Conservation (phyloP, 2,797 vertebrate species). For the Chelon labrosus region DNA sequence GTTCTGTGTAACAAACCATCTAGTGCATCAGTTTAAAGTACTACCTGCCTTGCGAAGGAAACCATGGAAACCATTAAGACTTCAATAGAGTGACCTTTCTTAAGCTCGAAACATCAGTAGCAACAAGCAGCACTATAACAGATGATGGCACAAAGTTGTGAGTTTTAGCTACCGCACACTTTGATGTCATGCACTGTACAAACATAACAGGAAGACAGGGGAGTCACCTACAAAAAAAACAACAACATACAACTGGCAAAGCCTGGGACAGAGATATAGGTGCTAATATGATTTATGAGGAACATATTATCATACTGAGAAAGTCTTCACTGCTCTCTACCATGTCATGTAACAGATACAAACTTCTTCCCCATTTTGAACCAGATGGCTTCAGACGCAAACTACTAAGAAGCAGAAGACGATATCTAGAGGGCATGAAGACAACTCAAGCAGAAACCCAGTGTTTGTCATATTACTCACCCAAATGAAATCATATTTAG, state of each 20-base stretch:
- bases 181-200: background rate
- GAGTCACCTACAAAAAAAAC: background rate
- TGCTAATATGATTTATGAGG: constrained; percentile 1
- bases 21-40: no score
- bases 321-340: constrained; percentile 17
- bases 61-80: background rate
- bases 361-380: constrained; percentile 34
- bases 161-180: background rate
- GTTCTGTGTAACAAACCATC: no score
- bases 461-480: constrained; percentile 62
- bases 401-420: constrained; percentile 22
- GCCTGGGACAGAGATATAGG: background rate
- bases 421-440: constrained; percentile 44
- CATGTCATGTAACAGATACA: constrained; percentile 8
- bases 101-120: no score
- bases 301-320: background rate
- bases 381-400: constrained; percentile 11
- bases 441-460: constrained; percentile 50
- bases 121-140: background rate
- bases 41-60: background rate
- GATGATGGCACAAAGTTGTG: background rate
- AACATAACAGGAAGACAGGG: background rate
- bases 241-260: constrained; percentile 3
- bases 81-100: background rate
- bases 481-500: constrained; percentile 55